These are phyloP conservation scores for Acridotheres tristis DNA, from an alignment of 2,797 vertebrate genomes.

Conservation along the genomic window DNA sequence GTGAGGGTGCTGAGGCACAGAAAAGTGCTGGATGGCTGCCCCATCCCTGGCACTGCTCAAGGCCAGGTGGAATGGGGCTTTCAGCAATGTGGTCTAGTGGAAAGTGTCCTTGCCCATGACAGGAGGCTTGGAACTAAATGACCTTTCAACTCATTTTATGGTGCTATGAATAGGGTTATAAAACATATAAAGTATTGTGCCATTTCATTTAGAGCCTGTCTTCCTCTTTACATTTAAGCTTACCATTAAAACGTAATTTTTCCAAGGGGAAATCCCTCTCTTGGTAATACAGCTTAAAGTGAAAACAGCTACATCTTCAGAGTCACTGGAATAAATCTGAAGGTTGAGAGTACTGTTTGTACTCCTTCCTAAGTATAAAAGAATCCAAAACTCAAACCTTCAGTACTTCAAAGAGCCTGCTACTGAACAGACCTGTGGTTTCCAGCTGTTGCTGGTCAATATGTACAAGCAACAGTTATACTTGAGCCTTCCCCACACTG, in stretches of 20 bases:
- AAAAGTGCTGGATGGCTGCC: neutral
- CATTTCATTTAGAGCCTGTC: neutral
- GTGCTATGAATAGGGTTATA: neutral
- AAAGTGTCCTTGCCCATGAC: neutral
- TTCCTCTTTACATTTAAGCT: neutral
- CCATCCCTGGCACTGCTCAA: neutral
- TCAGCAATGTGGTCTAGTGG: neutral
- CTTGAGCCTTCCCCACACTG: neutral
- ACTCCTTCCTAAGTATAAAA: neutral
- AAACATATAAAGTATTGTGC: neutral
- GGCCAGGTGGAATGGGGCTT: neutral
- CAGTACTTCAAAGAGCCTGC: neutral
- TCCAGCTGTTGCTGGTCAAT: neutral
- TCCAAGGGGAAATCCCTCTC: neutral
- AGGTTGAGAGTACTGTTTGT: neutral
- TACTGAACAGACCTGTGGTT: neutral
- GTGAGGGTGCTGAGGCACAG: neutral
- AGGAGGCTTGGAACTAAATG: neutral
- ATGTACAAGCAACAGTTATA: fast-evolving
- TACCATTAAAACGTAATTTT: neutral
- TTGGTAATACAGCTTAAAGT: neutral
- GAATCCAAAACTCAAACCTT: neutral
- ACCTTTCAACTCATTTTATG: neutral
- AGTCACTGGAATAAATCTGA: neutral
- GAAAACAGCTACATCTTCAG: neutral